phyloP scores from a whole-genome alignment of 2,797 vertebrate genomes.

The Naso thynnoides region DNA sequence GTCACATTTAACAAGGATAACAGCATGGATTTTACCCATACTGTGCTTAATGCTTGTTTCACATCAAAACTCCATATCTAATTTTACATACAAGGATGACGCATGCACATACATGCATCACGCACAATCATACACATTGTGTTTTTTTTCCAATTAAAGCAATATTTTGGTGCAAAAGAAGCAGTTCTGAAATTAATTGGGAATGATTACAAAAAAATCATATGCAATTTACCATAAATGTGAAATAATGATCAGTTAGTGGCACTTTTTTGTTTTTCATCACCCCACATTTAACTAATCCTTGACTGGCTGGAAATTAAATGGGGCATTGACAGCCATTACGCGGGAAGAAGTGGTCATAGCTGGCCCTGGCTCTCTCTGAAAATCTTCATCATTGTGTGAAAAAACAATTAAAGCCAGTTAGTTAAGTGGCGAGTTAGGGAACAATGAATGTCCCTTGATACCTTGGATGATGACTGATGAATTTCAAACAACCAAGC shows the following conservation, averaged over 20 bases:
- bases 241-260: slow-evolving; percentile 13
- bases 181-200: slow-evolving; percentile 1
- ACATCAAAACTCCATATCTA: slow-evolving; percentile 56
- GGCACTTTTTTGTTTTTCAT: slow-evolving; percentile 34
- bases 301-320: slow-evolving; percentile 73
- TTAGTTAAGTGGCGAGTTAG: slow-evolving; percentile 70
- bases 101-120: background rate
- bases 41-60: slow-evolving; percentile 59
- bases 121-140: background rate
- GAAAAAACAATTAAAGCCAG: slow-evolving; percentile 74
- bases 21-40: slow-evolving; percentile 67
- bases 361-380: slow-evolving; percentile 57
- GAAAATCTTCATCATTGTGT: slow-evolving; percentile 68
- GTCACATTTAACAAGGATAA: slow-evolving; percentile 77
- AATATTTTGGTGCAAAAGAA: background rate
- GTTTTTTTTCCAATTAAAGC: slow-evolving; percentile 13
- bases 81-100: slow-evolving; percentile 42
- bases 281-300: slow-evolving; percentile 52
- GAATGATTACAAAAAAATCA: slow-evolving; percentile 30
- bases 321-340: slow-evolving; percentile 74
- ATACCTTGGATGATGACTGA: slow-evolving; percentile 58
- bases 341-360: slow-evolving; percentile 63
- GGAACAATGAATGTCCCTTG: slow-evolving; percentile 64
- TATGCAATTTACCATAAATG: slow-evolving; percentile 36
- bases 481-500: slow-evolving; percentile 66